Evolutionary conservation across 1,140 invertebrate species (phyloP).

Genomic region (Condylostylus longicornis): DNA sequence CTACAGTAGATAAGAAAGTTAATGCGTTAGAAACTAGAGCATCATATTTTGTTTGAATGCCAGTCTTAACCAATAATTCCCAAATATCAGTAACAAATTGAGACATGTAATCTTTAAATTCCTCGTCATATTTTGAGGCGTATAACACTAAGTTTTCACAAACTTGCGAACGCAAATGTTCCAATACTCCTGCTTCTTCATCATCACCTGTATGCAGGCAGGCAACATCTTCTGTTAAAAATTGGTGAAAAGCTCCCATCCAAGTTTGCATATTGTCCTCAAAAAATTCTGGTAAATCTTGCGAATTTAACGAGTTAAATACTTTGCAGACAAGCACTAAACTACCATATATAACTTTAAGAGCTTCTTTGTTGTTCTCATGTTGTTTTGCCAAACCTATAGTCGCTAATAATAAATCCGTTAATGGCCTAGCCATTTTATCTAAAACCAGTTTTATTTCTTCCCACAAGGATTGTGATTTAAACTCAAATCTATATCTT

Average conservation of each 20-base stretch:
- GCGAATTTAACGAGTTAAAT: slow-evolving; percentile 90
- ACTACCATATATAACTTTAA: slow-evolving; percentile 81
- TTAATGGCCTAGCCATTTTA: slow-evolving; percentile 83
- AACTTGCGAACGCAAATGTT: slow-evolving; percentile 85
- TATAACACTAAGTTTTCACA: slow-evolving; percentile 91
- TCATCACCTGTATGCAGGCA: slow-evolving; percentile 56
- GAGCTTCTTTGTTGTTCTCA: slow-evolving; percentile 58
- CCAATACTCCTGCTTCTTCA: slow-evolving; percentile 78
- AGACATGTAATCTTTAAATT: slow-evolving; percentile 76
- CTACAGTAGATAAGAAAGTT: slow-evolving; percentile 86
- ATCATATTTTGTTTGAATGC: slow-evolving; percentile 81
- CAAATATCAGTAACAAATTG: slow-evolving; percentile 86
- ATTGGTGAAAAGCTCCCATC: slow-evolving; percentile 79
- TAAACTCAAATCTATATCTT: slow-evolving; percentile 89
- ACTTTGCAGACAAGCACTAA: slow-evolving; percentile 85
- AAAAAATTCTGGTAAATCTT: slow-evolving; percentile 96
- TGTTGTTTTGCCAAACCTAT: slow-evolving; percentile 68
- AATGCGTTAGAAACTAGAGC: slow-evolving; percentile 87
- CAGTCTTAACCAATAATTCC: slow-evolving; percentile 73
- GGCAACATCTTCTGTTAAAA: slow-evolving; percentile 65
- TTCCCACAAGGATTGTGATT: slow-evolving; percentile 83
- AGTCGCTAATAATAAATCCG: slow-evolving; percentile 78
- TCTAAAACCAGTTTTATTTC: slow-evolving; percentile 96
- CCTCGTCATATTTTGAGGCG: slow-evolving; percentile 95
- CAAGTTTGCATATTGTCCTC: slow-evolving; percentile 92